Evolutionary conservation across 2,888 invertebrate genomes (phyloP).

Genomic region (Spisula solida): DNA sequence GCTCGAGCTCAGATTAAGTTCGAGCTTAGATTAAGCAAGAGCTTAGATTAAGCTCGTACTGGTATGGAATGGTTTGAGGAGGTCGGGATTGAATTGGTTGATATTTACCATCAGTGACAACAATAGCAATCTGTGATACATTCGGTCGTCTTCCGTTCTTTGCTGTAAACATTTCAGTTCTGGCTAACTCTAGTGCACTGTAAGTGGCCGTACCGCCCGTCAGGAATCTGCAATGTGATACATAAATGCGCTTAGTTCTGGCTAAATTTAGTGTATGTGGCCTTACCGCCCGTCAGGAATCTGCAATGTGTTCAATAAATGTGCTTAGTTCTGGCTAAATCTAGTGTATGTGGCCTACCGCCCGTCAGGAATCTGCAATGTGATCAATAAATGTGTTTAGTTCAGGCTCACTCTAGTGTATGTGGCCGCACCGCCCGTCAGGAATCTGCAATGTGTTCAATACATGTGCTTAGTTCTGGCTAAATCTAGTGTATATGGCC

Average conservation of each 20-base stretch:
- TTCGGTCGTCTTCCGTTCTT: conserved; percentile 46
- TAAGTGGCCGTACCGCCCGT: conserved; percentile 41
- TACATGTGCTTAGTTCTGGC: conserved; percentile 4
- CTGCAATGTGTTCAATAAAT: conserved; percentile 24
- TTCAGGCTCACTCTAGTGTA: conserved; percentile 32
- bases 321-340: conserved; percentile 20
- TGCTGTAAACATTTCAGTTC: conserved; percentile 44
- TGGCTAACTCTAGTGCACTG: conserved; percentile 34
- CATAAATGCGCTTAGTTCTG: background rate
- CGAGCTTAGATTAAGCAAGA: too few species aligned
- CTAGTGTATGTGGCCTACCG: conserved; percentile 36
- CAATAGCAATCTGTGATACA: conserved; percentile 45
- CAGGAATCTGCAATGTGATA: conserved; percentile 41
- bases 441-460: conserved; percentile 40
- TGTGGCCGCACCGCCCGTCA: conserved; percentile 40
- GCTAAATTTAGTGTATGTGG: conserved; percentile 40
- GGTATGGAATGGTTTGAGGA: too few species aligned
- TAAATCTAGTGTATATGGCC: conserved; percentile 28
- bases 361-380: conserved; percentile 46
- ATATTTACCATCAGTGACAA: conserved; percentile 50
- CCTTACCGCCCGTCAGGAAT: conserved; percentile 36
- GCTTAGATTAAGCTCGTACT: too few species aligned
- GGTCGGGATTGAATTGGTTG: background rate
- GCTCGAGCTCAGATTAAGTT: too few species aligned
- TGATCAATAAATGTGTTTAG: background rate